These are phyloP conservation scores for Amblyraja radiata DNA, from an alignment of 2,797 vertebrate genomes.

Conservation along the genomic window DNA sequence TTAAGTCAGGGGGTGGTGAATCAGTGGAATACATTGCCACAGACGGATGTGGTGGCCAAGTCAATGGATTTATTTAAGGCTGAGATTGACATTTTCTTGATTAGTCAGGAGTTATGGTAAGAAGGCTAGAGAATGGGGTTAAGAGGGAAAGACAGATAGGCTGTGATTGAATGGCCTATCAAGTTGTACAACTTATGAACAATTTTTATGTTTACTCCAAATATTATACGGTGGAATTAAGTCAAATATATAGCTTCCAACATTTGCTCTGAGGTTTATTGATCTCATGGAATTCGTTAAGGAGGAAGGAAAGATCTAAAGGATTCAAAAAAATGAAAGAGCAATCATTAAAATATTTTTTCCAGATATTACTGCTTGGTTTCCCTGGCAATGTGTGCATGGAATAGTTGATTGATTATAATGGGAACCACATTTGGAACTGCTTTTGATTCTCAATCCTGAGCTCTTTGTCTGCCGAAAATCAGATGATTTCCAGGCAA, in stretches of 20 bases:
- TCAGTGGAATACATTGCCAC: too few relatives aligned
- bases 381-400: background rate
- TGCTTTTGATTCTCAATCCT: background rate
- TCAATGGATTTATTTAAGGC: too few relatives aligned
- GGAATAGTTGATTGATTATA: background rate
- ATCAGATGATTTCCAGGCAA: background rate
- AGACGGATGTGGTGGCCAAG: too few relatives aligned
- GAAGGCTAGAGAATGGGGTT: too few relatives aligned
- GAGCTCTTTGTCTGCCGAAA: background rate
- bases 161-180: too few relatives aligned
- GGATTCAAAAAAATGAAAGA: background rate
- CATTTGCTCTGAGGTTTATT: background rate
- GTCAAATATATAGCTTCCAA: background rate
- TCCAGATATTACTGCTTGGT: background rate
- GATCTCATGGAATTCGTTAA: background rate
- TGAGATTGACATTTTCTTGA: too few relatives aligned
- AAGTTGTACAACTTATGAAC: too few relatives aligned
- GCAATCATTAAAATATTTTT: background rate
- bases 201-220: background rate
- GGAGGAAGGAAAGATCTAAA: background rate
- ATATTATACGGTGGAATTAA: background rate
- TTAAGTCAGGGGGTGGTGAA: too few relatives aligned
- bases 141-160: too few relatives aligned
- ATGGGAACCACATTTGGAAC: background rate
- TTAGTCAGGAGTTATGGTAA: too few relatives aligned